Base-by-base conservation (phyloP, 2,888 invertebrate genomes). In the Melieria omissa region DNA sequence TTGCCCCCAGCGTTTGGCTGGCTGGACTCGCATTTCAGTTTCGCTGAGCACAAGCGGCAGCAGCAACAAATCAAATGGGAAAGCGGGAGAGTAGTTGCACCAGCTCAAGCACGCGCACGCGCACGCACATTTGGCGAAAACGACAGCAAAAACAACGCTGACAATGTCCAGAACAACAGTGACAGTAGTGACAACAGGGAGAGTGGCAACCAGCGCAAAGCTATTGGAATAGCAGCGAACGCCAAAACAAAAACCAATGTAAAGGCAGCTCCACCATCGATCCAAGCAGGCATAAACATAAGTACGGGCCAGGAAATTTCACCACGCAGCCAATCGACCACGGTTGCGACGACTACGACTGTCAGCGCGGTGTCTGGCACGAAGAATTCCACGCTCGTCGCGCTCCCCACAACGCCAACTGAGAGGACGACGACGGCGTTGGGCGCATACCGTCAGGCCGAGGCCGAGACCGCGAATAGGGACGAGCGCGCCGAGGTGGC, bases 241-340 rank as follows among this genome's bases (percentile, higher is more conserved):
- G 63, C 29, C 29, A 29, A 29, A 29, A 29, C 29, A 29, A 29
- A 29, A 29, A 29, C 29, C 29, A 55, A 47, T 47, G 45, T 73
- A 60, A 62, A 60, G 61, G 69, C 52, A 61, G 62, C 63, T 42
- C 58, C 57, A 70, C 73, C 78, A 79, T 79, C 79, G 79, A 79
- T 79, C 74, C 77, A 76, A 75, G 29, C 29, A 29, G 29, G 29
- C 29, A 29, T 29, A 29, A 29, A 29, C 29, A 29, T 29, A 3
- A 29, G 29, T 29, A 29, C 29, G 29, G 29, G 29, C 2, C 2
- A 29, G 29, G 74, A 74, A 52, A 75, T 64, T 77, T 75, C 72
- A 74, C 72, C 76, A 77, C 71, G 5, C 81, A 29, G 29, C 79
- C 79, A 80, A 79, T 79, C 81, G 79, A 69, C 75, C 72, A 76